Percentiles rank a stretch among this genome's conserved stretches.
These are phyloP conservation scores for Pristionchus entomophagus DNA, from an alignment of 2,888 invertebrate genomes.

Conservation along the genomic window DNA sequence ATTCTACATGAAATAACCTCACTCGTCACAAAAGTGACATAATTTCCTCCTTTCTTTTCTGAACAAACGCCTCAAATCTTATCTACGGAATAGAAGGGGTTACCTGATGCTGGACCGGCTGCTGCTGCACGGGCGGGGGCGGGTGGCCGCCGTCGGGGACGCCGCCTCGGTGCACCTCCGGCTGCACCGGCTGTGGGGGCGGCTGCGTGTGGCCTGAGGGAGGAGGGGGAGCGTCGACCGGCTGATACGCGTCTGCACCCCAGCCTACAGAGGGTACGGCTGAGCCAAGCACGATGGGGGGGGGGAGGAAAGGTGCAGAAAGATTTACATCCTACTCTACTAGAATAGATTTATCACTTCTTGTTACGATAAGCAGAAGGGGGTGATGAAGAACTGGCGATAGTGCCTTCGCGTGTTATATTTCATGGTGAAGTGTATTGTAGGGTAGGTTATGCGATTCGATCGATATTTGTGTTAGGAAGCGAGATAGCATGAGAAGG, in stretches of 20 bases:
- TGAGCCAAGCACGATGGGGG: neutral
- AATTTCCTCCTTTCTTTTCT: too few relatives aligned
- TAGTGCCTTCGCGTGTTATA: too few relatives aligned
- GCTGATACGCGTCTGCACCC: slow-evolving; percentile 65
- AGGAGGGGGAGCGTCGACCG: slow-evolving; percentile 52
- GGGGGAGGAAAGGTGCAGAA: too few relatives aligned
- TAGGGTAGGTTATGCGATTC: neutral
- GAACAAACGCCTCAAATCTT: too few relatives aligned
- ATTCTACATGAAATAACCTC: too few relatives aligned
- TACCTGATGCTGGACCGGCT: slow-evolving; percentile 38
- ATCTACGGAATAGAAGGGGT: too few relatives aligned
- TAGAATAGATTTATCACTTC: neutral
- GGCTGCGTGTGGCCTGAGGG: slow-evolving; percentile 52
- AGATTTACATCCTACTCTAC: too few relatives aligned
- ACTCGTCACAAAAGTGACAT: too few relatives aligned
- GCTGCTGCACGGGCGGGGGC: slow-evolving; percentile 9
- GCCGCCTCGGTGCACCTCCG: neutral
- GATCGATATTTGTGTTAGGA: neutral
- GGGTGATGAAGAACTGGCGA: too few relatives aligned
- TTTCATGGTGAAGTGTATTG: neutral
- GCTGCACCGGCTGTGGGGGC: slow-evolving; percentile 1
- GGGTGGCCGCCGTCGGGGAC: neutral
- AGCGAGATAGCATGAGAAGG: neutral
- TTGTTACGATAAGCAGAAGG: too few relatives aligned
- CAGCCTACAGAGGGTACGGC: slow-evolving; percentile 59